Evolutionary conservation across 1,140 invertebrate genomes (phyloP).

Genomic region (Popillia japonica): DNA sequence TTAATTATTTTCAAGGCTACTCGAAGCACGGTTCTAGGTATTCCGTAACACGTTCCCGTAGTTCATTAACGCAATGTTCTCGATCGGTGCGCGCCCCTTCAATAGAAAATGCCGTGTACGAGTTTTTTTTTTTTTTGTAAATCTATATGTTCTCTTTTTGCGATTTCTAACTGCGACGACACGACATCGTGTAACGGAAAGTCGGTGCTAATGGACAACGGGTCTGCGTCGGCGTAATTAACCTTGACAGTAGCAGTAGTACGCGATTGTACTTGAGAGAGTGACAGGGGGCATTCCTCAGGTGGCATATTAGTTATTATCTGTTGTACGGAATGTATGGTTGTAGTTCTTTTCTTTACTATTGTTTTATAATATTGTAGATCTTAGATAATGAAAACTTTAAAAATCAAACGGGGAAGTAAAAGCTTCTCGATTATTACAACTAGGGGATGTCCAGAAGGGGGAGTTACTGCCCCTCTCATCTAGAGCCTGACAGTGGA

Average conservation of each 20-base stretch:
- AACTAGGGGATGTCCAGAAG: too few species aligned
- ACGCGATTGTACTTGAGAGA: not conserved
- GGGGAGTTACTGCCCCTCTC: too few species aligned
- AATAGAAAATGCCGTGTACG: not conserved
- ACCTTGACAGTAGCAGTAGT: slow-evolving; percentile 1
- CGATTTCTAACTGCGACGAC: not conserved
- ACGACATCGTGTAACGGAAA: not conserved
- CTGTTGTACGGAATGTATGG: too few species aligned
- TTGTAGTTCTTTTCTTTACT: too few species aligned
- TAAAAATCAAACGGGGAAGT: too few species aligned
- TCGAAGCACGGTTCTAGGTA: not conserved
- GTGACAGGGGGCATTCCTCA: not conserved
- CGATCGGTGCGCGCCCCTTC: not conserved
- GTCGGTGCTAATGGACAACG: not conserved
- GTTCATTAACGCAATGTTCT: not conserved
- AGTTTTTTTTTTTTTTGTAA: too few species aligned
- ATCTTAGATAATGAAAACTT: too few species aligned
- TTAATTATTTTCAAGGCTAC: not conserved
- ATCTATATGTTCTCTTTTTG: not conserved
- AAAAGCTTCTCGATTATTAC: too few species aligned
- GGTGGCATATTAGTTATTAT: not conserved
- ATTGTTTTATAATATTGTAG: too few species aligned
- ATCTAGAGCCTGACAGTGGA: too few species aligned
- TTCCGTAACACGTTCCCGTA: not conserved
- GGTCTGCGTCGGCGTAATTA: not conserved